Evolutionary conservation across 1,140 invertebrate genomes (phyloP).

Genomic region (Diorhabda sublineata): DNA sequence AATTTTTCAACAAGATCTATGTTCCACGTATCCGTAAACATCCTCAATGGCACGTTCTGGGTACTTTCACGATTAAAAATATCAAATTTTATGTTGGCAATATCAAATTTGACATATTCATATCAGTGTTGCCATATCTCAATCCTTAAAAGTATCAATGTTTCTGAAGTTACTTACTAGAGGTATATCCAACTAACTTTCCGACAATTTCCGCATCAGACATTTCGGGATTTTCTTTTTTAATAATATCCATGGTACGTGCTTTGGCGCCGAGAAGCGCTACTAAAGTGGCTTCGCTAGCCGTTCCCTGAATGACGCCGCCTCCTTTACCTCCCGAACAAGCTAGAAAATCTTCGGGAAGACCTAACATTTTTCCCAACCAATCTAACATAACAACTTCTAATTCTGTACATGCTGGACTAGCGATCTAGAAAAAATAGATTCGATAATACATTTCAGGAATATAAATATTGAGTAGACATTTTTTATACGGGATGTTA

Average conservation of each 20-base stretch:
- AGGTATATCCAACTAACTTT: slow-evolving; percentile 85
- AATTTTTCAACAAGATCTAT: no score
- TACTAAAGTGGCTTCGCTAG: slow-evolving; percentile 83
- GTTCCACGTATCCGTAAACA: no score
- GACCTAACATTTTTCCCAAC: slow-evolving; percentile 90
- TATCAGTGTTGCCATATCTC: no score
- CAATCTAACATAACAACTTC: slow-evolving; percentile 97
- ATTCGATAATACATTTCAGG: no score
- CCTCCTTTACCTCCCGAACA: slow-evolving; percentile 78
- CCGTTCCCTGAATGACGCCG: slow-evolving; percentile 88
- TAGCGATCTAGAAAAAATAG: slow-evolving; percentile 68
- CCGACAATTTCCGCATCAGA: slow-evolving; percentile 80
- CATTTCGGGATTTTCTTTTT: slow-evolving; percentile 69
- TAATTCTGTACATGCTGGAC: slow-evolving; percentile 95
- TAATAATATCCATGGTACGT: slow-evolving; percentile 64
- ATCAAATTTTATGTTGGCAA: neutral
- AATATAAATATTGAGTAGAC: no score
- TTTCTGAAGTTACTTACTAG: slow-evolving; percentile 51
- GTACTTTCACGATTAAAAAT: neutral
- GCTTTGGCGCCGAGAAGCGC: slow-evolving; percentile 87
- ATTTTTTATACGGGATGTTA: no score
- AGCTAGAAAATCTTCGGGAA: slow-evolving; percentile 85
- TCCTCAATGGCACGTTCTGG: slow-evolving; percentile 10
- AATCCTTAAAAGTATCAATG: neutral
- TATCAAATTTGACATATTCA: no score